A percentile compares a stretch with the other conserved stretches of the same genome.
Conservation (phyloP, 1,140 invertebrate genomes). For the Lordiphosa clarofinis region DNA sequence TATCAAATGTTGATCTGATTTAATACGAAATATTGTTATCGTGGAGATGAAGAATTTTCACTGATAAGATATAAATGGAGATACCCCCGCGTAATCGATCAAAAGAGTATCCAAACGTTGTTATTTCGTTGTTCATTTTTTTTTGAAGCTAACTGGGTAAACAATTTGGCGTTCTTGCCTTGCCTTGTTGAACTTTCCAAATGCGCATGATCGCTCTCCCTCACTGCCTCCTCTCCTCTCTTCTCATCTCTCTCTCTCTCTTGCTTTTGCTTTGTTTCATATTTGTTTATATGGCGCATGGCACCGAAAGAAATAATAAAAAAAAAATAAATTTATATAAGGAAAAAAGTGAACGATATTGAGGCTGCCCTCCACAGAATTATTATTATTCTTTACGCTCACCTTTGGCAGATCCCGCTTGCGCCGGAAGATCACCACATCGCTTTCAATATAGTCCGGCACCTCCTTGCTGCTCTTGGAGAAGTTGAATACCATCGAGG, state of each 20-base stretch:
- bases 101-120: no score
- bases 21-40: no score
- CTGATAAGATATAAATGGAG: no score
- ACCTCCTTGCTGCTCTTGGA: slow-evolving; percentile 88
- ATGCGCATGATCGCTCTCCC: slow-evolving; percentile 50
- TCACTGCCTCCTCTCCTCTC: background rate
- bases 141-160: slow-evolving; percentile 4
- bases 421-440: slow-evolving; percentile 86
- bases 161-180: slow-evolving; percentile 23
- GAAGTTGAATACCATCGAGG: slow-evolving; percentile 93
- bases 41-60: no score
- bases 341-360: background rate
- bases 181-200: slow-evolving; percentile 63
- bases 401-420: slow-evolving; percentile 87
- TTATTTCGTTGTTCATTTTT: background rate
- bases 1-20: no score
- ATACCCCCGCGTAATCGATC: no score
- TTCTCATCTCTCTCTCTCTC: slow-evolving; percentile 2
- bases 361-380: no score
- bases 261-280: slow-evolving; percentile 43
- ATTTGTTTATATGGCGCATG: slow-evolving; percentile 65
- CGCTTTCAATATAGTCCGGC: slow-evolving; percentile 94
- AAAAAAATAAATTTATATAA: slow-evolving; percentile 3
- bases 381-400: slow-evolving; percentile 70
- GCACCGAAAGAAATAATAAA: slow-evolving; percentile 46